A percentile compares a stretch with the other conserved stretches of the same genome.
phyloP scores from a whole-genome alignment of 2,797 vertebrate genomes.

The Acanthiza pusilla region DNA sequence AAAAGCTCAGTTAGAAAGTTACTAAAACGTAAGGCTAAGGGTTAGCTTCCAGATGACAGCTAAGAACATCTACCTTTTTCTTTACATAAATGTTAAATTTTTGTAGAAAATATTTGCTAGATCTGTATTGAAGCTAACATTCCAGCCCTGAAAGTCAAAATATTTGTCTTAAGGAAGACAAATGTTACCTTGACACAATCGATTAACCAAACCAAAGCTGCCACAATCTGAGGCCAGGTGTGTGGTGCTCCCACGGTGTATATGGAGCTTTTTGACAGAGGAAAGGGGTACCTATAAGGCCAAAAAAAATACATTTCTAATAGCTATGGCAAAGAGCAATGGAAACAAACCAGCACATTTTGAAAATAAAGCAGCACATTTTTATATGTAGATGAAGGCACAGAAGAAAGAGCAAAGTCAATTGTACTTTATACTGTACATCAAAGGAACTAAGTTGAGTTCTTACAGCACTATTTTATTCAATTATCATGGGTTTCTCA shows the following conservation, averaged over 20 bases:
- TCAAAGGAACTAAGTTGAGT: neutral
- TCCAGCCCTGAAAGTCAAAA: neutral
- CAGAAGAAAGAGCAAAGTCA: neutral
- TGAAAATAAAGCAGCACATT: neutral
- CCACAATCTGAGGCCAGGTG: conserved; percentile 94
- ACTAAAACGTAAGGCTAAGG: neutral
- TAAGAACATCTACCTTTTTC: neutral
- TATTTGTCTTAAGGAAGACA: neutral
- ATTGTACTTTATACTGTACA: neutral
- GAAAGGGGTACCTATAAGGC: conserved; percentile 87
- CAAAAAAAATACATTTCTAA: neutral
- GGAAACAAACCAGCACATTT: neutral
- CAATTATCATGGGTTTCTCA: neutral
- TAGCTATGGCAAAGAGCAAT: neutral
- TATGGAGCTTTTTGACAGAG: conserved; percentile 93
- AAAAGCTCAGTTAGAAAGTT: neutral
- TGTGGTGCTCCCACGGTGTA: conserved; percentile 97
- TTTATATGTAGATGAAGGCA: neutral
- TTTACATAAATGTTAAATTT: neutral
- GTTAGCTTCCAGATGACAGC: neutral
- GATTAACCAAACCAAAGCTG: conserved; percentile 92
- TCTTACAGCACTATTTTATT: neutral
- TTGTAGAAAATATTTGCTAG: neutral
- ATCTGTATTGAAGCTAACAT: neutral
- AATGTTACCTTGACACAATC: conserved; percentile 87